These are phyloP conservation scores for Montipora cactus DNA, from an alignment of 64 coral and sea anemone genomes.

Conservation along the genomic window DNA sequence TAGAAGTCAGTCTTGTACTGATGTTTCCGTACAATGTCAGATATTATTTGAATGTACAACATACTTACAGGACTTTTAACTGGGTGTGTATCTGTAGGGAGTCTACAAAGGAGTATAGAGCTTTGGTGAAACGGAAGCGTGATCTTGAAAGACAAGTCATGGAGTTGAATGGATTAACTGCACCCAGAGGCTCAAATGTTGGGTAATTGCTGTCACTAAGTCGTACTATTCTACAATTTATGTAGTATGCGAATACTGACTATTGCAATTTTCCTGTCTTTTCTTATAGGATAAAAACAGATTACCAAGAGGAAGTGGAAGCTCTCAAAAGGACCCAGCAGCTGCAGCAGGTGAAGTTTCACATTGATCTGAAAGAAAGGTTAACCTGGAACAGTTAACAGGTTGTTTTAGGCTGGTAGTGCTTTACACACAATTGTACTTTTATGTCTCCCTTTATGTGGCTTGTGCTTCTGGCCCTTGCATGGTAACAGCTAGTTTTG, in stretches of 20 bases:
- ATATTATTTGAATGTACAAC: too few relatives aligned
- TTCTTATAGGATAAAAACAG: conserved; percentile 33
- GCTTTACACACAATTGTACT: too few relatives aligned
- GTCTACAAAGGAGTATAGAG: conserved; percentile 80
- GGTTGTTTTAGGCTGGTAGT: background rate
- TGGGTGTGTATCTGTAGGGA: conserved; percentile 48
- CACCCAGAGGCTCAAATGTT: conserved; percentile 9
- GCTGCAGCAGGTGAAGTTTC: conserved; percentile 71
- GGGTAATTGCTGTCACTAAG: background rate
- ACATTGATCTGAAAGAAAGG: background rate
- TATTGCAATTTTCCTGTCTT: background rate
- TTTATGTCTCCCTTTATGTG: too few relatives aligned
- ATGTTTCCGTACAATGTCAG: background rate
- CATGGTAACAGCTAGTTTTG: background rate
- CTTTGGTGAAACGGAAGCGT: conserved; percentile 68
- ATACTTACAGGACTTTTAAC: background rate
- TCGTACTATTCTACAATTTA: too few relatives aligned
- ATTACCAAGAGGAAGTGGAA: conserved; percentile 88
- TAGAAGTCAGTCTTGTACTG: background rate
- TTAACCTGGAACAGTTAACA: background rate
- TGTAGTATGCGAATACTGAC: background rate
- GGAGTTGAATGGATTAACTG: conserved; percentile 38
- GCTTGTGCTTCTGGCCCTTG: too few relatives aligned
- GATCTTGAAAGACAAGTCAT: conserved; percentile 79
- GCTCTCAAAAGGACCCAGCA: conserved; percentile 85